These are phyloP conservation scores for Xylota sylvarum DNA, from an alignment of 2,888 invertebrate species.

Conservation along the genomic window DNA sequence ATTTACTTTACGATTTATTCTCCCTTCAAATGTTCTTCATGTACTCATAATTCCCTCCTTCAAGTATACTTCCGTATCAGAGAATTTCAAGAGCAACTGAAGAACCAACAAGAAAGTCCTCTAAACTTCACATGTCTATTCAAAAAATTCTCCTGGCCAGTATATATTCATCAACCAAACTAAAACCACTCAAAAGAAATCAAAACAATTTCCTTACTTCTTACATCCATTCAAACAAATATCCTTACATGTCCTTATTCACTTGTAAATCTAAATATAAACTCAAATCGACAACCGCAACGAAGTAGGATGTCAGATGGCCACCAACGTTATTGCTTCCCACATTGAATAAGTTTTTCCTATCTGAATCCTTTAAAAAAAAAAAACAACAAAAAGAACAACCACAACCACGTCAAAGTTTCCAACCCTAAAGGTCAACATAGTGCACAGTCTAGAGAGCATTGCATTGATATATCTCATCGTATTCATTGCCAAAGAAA, in stretches of 20 bases:
- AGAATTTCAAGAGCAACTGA: too few species aligned
- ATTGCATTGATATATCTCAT: constrained; percentile 53
- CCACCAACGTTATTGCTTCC: constrained; percentile 19
- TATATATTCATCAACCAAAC: too few species aligned
- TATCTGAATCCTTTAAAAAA: background rate
- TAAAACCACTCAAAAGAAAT: too few species aligned
- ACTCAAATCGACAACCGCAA: constrained; percentile 51
- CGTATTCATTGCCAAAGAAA: constrained; percentile 7
- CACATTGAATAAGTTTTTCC: constrained; percentile 21
- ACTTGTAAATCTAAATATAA: background rate
- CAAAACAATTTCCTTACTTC: too few species aligned
- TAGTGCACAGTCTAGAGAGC: constrained; percentile 34
- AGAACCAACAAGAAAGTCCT: too few species aligned
- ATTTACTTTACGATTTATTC: too few species aligned
- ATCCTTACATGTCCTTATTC: background rate
- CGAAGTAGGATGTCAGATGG: constrained; percentile 17
- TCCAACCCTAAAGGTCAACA: constrained; percentile 23
- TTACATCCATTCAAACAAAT: background rate
- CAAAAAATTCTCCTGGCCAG: too few species aligned
- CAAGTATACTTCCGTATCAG: too few species aligned
- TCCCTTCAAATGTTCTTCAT: too few species aligned
- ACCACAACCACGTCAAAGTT: constrained; percentile 21
- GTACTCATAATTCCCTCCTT: too few species aligned
- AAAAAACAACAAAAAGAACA: constrained; percentile 1
- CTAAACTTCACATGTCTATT: too few species aligned